These are phyloP conservation scores for Euborellia annulipes DNA, from an alignment of 1,140 invertebrate species.

Conservation along the genomic window DNA sequence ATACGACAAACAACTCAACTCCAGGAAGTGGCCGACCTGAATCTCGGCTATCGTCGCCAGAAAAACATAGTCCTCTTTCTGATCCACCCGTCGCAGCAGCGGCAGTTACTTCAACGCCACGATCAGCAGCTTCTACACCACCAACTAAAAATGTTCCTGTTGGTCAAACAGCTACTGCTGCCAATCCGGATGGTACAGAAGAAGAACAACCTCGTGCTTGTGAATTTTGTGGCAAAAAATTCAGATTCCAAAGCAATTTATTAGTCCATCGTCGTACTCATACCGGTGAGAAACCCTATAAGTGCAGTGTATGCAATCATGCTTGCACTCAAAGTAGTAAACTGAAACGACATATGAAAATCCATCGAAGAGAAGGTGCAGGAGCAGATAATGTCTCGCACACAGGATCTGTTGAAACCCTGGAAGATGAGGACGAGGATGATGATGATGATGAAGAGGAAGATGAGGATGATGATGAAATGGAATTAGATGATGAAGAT, in stretches of 20 bases:
- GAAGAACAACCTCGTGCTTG: conserved; percentile 24
- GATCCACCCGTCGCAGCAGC: conserved; percentile 23
- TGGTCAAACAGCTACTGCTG: background rate
- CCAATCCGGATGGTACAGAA: conserved; percentile 32
- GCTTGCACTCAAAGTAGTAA: conserved; percentile 47
- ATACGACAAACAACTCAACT: conserved; percentile 22
- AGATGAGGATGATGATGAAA: conserved; percentile 37
- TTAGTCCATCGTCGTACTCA: conserved; percentile 78
- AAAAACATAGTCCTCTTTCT: conserved; percentile 34
- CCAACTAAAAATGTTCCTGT: conserved; percentile 33
- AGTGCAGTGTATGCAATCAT: conserved; percentile 39
- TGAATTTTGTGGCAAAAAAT: conserved; percentile 81
- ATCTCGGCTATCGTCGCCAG: conserved; percentile 44
- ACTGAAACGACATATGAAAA: conserved; percentile 72
- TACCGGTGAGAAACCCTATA: conserved; percentile 47
- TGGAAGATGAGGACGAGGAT: conserved; percentile 51
- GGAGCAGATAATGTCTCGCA: conserved; percentile 37
- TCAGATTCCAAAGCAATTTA: conserved; percentile 82
- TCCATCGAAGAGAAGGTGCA: conserved; percentile 31
- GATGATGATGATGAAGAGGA: conserved; percentile 48
- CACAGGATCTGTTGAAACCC: conserved; percentile 47
- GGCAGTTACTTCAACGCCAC: conserved; percentile 37
- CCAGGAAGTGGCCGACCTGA: conserved; percentile 34
- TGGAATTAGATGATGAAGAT: conserved; percentile 26
- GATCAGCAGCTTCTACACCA: conserved; percentile 36